Conservation (phyloP, 2,888 invertebrate genomes). For the Epinotia nisella region DNA sequence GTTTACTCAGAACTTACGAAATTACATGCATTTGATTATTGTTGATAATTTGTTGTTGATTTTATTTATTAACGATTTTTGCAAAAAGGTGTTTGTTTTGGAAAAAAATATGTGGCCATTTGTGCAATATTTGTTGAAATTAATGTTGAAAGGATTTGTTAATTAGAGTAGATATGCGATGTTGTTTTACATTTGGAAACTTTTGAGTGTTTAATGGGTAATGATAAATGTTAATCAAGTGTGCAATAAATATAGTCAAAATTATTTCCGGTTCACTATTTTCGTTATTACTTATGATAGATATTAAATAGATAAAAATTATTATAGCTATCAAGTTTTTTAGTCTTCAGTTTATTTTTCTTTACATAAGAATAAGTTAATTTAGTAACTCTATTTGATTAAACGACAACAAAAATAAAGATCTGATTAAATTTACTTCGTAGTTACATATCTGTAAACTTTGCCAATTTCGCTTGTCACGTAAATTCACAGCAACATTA, state of each 20-base stretch:
- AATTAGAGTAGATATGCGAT: conserved; percentile 14
- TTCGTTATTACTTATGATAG: too few species aligned
- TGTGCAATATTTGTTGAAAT: neutral
- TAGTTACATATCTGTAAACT: neutral
- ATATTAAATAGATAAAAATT: neutral
- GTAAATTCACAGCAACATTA: conserved; percentile 47
- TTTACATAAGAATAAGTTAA: neutral
- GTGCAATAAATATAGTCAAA: conserved; percentile 63
- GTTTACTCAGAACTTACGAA: neutral
- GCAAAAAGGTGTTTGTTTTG: neutral
- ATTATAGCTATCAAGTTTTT: neutral
- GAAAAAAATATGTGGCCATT: neutral
- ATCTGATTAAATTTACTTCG: neutral
- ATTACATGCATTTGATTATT: neutral
- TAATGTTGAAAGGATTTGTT: conserved; percentile 10
- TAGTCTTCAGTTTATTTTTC: neutral
- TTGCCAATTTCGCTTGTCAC: conserved; percentile 33
- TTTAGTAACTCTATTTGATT: neutral
- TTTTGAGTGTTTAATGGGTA: conserved; percentile 62
- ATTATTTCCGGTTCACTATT: conserved; percentile 43
- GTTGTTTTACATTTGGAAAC: conserved; percentile 13
- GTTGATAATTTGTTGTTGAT: neutral
- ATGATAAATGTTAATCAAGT: conserved; percentile 60
- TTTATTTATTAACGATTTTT: neutral
- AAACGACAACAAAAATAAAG: neutral